Base-by-base conservation (phyloP, 1,140 invertebrate species). In the Metopolophium dirhodum region DNA sequence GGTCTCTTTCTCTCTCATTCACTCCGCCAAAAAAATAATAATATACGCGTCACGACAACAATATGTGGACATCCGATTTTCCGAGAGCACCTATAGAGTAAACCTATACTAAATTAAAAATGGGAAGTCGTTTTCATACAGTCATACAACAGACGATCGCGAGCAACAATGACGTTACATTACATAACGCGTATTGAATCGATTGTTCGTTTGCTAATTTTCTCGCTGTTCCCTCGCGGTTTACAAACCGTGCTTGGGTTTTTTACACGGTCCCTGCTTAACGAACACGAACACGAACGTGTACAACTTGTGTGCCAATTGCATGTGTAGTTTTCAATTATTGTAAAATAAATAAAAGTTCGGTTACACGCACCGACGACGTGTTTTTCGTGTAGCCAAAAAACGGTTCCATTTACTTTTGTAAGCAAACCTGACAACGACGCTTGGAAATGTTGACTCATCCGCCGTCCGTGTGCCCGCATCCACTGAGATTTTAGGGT, bases 361-460 rank as follows among this genome's bases (percentile, higher is more conserved):
- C 35, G 37, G 37, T 26, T 30, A 37, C 37, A 22, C 35, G 37
- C 82, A 14, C n/a, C 61, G n/a, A 77, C 20, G 51, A 47, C 87
- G 87, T 51, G 35, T 89, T 89, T 49, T 35, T 18, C 49, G 88
- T 11, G 45, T 54, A 26, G 45, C 30, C 85, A 9, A 47, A 86
- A 86, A 47, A n/a, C 85, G 45, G 85, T 86, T 49, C 11, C 85
- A 20, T 86, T 47, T 47, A 86, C 23, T n/a, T 85, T 51, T n/a
- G 87, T n/a, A 30, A 83, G 54, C 23, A 90, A 47, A 87, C 41
- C 14, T 54, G 51, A 35, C 86, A 8, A 57, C 35, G 18, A 22
- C 30, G n/a, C 89, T 41, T 54, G 26, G 8, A 90, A 77, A 82
- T 35, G 90, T 91, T 91, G 90, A 77, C 68, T 91, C 90, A 91